phyloP scores from a whole-genome alignment of 1,140 invertebrate species.

The Drosophila pectinifera region DNA sequence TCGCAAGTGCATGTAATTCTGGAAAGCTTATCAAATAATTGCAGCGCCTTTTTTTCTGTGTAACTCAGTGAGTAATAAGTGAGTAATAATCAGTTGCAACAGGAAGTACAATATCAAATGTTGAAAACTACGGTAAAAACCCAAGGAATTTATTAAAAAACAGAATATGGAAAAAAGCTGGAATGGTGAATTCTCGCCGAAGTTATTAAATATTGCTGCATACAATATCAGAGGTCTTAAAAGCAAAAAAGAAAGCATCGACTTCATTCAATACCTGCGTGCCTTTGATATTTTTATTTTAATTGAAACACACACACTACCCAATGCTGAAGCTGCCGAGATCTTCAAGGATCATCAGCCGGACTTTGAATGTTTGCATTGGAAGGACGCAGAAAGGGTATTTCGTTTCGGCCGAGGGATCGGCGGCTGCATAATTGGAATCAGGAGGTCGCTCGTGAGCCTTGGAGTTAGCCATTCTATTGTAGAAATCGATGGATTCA shows the following conservation, averaged over 20 bases:
- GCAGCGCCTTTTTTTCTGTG: neutral
- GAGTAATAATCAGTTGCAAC: neutral
- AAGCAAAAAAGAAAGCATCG: neutral
- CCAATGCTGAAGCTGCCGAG: neutral
- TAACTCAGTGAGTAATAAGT: conserved; percentile 1
- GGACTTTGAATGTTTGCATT: conserved; percentile 13
- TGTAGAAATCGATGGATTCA: neutral
- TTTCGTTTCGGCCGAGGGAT: conserved; percentile 9
- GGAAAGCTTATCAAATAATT: neutral
- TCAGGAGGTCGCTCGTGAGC: neutral
- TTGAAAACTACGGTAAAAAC: neutral
- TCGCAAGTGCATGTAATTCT: neutral
- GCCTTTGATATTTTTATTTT: conserved; percentile 23
- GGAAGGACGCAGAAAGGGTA: conserved; percentile 15
- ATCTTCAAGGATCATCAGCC: neutral
- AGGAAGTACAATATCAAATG: neutral
- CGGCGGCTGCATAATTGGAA: conserved; percentile 18
- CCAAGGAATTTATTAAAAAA: neutral
- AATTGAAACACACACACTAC: conserved; percentile 23
- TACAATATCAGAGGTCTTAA: conserved; percentile 29
- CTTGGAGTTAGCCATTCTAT: neutral
- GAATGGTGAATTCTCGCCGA: too few relatives aligned
- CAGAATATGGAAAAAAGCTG: neutral
- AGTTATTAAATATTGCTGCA: conserved; percentile 1
- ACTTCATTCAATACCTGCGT: conserved; percentile 8